Evolutionary conservation across 2,113 vertebrate genomes (phyloP).

Genomic region (Myotis brandtii): DNA sequence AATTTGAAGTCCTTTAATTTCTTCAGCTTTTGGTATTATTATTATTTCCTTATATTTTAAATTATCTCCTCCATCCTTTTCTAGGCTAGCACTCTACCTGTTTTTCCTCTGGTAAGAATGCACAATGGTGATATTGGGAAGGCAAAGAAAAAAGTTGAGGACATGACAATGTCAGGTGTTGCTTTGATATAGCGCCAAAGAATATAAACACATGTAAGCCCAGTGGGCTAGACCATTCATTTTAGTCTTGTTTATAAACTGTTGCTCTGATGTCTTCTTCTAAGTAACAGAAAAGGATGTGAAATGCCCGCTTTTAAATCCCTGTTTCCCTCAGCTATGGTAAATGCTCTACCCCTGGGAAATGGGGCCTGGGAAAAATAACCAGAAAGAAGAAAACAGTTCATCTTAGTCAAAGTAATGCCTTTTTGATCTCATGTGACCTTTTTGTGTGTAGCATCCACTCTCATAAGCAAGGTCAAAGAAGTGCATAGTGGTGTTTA

Average conservation of each 20-base stretch:
- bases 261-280: neutral
- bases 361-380: neutral
- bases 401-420: neutral
- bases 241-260: neutral
- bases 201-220: neutral
- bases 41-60: neutral
- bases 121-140: neutral
- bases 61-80: neutral
- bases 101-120: neutral
- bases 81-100: neutral
- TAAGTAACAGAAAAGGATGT: neutral
- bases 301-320: neutral
- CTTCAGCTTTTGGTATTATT: neutral
- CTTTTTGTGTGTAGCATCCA: neutral
- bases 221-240: neutral
- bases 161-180: neutral
- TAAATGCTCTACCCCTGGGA: neutral
- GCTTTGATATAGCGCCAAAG: neutral
- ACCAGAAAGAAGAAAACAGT: neutral
- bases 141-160: neutral
- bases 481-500: neutral
- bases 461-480: neutral
- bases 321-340: neutral
- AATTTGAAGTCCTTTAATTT: neutral
- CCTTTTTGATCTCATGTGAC: neutral